Percentiles rank a stretch among this genome's conserved stretches.
Conservation (phyloP, 2,888 invertebrate species). For the Zygaena filipendulae region DNA sequence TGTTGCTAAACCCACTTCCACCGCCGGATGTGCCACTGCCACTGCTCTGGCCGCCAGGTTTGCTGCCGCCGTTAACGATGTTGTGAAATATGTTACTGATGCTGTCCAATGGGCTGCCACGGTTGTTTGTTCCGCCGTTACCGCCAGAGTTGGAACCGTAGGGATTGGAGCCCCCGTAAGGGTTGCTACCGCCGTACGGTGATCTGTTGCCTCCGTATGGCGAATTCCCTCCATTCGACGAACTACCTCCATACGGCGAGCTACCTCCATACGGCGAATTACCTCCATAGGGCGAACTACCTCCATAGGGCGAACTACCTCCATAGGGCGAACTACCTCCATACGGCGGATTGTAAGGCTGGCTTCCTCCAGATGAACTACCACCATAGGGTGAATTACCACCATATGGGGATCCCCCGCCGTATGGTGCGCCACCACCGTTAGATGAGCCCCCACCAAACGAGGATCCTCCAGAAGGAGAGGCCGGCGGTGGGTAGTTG, state of each 20-base stretch:
- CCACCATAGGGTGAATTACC: conserved; percentile 12
- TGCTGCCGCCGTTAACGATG: conserved; percentile 19
- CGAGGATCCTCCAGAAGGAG: conserved; percentile 19
- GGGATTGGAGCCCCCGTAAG: conserved; percentile 23
- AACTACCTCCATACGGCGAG: conserved; percentile 19
- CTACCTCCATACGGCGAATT: conserved; percentile 21
- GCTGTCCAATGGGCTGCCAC: conserved; percentile 15
- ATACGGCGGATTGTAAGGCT: conserved; percentile 15
- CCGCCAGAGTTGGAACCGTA: conserved; percentile 9
- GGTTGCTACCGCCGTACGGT: conserved; percentile 19
- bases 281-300: conserved; percentile 13
- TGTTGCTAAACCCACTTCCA: conserved; percentile 25
- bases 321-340: conserved; percentile 12
- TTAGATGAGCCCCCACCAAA: conserved; percentile 19
- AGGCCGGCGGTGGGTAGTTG: conserved; percentile 50
- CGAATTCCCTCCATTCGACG: conserved; percentile 25
- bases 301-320: conserved; percentile 13
- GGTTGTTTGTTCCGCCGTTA: too few species aligned
- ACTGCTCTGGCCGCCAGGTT: conserved; percentile 16
- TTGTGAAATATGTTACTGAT: conserved; percentile 17
- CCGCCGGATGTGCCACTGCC: conserved; percentile 9
- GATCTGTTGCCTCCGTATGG: conserved; percentile 22
- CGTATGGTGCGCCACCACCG: conserved; percentile 23
- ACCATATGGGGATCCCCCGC: conserved; percentile 21
- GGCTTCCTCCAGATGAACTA: conserved; percentile 13